Evolutionary conservation across 2,888 invertebrate genomes (phyloP), one percentile per base, ranked within the genome.

Genomic region (Tuta absoluta): DNA sequence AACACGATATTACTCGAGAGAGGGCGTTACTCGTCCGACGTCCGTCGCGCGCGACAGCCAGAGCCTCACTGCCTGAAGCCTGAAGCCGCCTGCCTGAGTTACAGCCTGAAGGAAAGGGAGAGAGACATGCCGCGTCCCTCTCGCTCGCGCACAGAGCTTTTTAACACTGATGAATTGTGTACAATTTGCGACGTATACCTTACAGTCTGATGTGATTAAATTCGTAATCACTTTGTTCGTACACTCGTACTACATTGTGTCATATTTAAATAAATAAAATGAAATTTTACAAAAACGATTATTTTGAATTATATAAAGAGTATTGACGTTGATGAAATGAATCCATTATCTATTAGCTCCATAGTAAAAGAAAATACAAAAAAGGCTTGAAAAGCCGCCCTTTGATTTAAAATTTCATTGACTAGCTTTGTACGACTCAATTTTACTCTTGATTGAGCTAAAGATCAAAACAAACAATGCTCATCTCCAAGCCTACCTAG

Each of bases 81-180:
- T n/a, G n/a, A 7, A 33, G 33, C 33, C 33, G 3, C 33, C 3
- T 5, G 11, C 4, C 49, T 21, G 49, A 49, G 19, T 19, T 49
- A 17, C 49, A 49, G 49, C 11, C 38, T 38, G 38, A 4, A 10
- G 3, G 19, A 49, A 21, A 0, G 49, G 21, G 0, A 49, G 49
- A 49, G 49, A 49, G 19, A 0, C 8, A 48, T n/a, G 17, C 21
- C 10, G 49, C 38, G 3, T 8, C 71, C 62, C 23, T 76, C 76
- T 69, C 72, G 69, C 64, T 76, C 75, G 38, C 64, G 66, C 71
- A 63, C 66, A 62, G 66, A 61, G 63, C 63, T 58, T 62, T 65
- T 62, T 65, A 60, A 68, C 63, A 68, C 69, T 71, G 69, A 70
- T 65, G 63, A 53, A 63, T 56, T 59, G 65, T 68, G 68, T 67